Conservation (phyloP, 37 sponge, comb jelly and placozoan species). For the Ephydatia muelleri region DNA sequence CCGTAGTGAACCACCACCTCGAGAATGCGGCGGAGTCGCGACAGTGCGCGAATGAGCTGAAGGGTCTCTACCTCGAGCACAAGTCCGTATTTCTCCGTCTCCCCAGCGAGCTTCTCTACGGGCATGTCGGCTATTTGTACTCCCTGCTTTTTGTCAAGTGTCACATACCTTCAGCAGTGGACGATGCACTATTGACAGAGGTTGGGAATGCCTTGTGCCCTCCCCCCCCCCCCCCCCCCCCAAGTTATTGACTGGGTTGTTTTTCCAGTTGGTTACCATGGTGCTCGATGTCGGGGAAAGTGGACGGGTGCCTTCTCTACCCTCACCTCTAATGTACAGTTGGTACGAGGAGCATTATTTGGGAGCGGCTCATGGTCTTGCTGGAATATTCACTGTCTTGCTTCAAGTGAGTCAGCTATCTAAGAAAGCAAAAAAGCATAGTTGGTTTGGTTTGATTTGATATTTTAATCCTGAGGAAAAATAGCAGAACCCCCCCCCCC, state of each 20-base stretch:
- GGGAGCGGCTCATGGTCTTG: slow-evolving; percentile 96
- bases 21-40: slow-evolving; percentile 27
- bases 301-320: slow-evolving; percentile 30
- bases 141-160: slow-evolving; percentile 77
- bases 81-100: slow-evolving; percentile 21
- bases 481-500: background rate
- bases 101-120: slow-evolving; percentile 88
- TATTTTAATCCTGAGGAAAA: background rate
- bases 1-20: slow-evolving; percentile 57
- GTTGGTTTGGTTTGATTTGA: background rate
- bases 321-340: slow-evolving; percentile 83
- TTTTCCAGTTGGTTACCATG: slow-evolving; percentile 30
- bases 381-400: slow-evolving; percentile 81
- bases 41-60: slow-evolving; percentile 27
- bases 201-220: background rate
- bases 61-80: slow-evolving; percentile 15
- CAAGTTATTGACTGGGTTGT: background rate
- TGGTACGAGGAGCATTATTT: slow-evolving; percentile 93
- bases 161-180: slow-evolving; percentile 61
- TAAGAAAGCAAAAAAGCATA: background rate
- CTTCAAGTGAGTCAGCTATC: slow-evolving; percentile 54
- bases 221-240: background rate
- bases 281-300: slow-evolving; percentile 64
- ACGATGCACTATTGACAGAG: slow-evolving; percentile 54
- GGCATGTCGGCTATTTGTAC: slow-evolving; percentile 88